A percentile compares a stretch with the other conserved stretches of the same genome.
These are phyloP conservation scores for Ctena decussata DNA, from an alignment of 2,888 invertebrate species.

Conservation along the genomic window DNA sequence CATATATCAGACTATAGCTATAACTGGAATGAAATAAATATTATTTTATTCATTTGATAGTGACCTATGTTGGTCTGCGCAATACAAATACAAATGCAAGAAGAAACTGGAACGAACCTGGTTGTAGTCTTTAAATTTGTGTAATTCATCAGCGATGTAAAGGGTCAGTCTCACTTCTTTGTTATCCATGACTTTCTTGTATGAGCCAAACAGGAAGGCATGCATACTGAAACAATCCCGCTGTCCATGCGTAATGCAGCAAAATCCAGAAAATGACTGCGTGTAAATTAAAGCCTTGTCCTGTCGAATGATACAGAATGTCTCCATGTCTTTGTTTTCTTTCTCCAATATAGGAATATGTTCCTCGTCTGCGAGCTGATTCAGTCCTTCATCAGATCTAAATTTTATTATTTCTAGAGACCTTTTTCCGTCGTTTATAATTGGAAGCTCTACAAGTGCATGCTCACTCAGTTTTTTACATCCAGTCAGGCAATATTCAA, in stretches of 20 bases:
- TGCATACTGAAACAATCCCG: neutral
- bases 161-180: neutral
- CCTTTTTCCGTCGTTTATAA: neutral
- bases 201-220: constrained; percentile 17
- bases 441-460: constrained; percentile 15
- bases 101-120: no score
- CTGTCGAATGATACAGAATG: neutral
- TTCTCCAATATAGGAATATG: neutral
- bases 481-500: constrained; percentile 16
- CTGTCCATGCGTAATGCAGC: constrained; percentile 1
- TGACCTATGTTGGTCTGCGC: no score
- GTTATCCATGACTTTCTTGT: neutral
- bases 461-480: neutral
- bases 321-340: neutral
- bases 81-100: no score
- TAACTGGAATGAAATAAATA: no score
- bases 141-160: neutral
- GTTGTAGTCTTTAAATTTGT: neutral
- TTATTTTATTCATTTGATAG: no score
- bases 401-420: neutral
- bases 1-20: no score
- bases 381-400: neutral
- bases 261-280: constrained; percentile 14
- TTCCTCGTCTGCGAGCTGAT: neutral
- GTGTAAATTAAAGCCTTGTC: constrained; percentile 18